Evolutionary conservation across 37 sponge, comb jelly and placozoan species (phyloP), one percentile per base, ranked within the genome.

Genomic region (Haliclona indistincta): DNA sequence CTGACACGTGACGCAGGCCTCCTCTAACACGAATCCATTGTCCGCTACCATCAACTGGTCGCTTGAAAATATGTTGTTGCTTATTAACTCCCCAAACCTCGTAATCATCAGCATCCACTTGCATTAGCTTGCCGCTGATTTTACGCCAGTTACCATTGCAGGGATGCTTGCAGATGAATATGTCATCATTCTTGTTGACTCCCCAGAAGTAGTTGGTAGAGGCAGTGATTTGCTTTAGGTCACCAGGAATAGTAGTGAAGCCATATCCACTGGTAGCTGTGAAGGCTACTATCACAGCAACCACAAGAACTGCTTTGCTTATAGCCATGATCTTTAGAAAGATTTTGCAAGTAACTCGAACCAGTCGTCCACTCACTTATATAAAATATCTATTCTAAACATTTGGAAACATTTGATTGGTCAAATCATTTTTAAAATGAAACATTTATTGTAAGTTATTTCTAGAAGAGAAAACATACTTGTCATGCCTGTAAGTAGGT

Each of bases 201-300:
- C 87, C 87, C 87, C 87, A 86, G 41, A 86, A 1, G 70, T 86
- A 79, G 75, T 79, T 86, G 68, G 68, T 64, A 28, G 76, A 78
- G 17, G 63, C 74, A 36, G 87, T 52, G 13, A 86, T 67, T 28
- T 79, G 80, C 32, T 55, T 79, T 26, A 86, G 87, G 15, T 55
- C 75, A 38, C 87, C 81, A 15, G 80, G 70, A 5, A 86, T 72
- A n/a, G n/a, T n/a, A n/a, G n/a, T n/a, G n/a, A n/a, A n/a, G n/a
- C n/a, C n/a, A n/a, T n/a, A n/a, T n/a, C n/a, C n/a, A n/a, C n/a
- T n/a, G n/a, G n/a, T n/a, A n/a, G n/a, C n/a, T n/a, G n/a, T n/a
- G n/a, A n/a, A n/a, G n/a, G n/a, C n/a, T n/a, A n/a, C n/a, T n/a
- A n/a, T n/a, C n/a, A n/a, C n/a, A n/a, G n/a, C n/a, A n/a, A n/a